phyloP scores from a whole-genome alignment of 2,888 invertebrate genomes.

The Ectemnius cavifrons region DNA sequence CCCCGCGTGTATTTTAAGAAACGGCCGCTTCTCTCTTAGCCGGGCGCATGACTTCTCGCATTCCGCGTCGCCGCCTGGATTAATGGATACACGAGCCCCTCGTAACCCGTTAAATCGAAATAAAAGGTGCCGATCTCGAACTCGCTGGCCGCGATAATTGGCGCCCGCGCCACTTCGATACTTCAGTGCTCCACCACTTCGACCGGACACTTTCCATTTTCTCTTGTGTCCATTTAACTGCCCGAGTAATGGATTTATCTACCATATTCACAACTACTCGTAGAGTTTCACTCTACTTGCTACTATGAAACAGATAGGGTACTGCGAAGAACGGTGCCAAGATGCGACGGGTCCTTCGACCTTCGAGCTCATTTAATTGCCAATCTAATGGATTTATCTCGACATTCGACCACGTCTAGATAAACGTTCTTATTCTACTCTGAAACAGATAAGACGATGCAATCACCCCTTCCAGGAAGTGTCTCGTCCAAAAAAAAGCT shows the following conservation, averaged over 20 bases:
- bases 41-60: constrained; percentile 51
- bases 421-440: too few species aligned
- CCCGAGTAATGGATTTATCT: not conserved
- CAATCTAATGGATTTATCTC: too few species aligned
- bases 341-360: not conserved
- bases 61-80: constrained; percentile 39
- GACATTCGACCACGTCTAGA: too few species aligned
- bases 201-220: not conserved
- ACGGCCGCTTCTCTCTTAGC: constrained; percentile 36
- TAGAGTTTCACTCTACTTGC: not conserved
- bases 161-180: not conserved
- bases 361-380: too few species aligned
- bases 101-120: constrained; percentile 42
- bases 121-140: constrained; percentile 24
- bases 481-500: not conserved
- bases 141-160: not conserved
- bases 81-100: constrained; percentile 49
- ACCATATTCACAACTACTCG: not conserved
- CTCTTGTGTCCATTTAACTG: not conserved
- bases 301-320: not conserved
- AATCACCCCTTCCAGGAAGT: not conserved
- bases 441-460: too few species aligned
- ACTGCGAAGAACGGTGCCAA: not conserved
- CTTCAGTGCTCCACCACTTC: not conserved
- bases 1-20: constrained; percentile 45